Base-by-base conservation (phyloP, 2,888 invertebrate genomes). In the Subacronicta megacephala region DNA sequence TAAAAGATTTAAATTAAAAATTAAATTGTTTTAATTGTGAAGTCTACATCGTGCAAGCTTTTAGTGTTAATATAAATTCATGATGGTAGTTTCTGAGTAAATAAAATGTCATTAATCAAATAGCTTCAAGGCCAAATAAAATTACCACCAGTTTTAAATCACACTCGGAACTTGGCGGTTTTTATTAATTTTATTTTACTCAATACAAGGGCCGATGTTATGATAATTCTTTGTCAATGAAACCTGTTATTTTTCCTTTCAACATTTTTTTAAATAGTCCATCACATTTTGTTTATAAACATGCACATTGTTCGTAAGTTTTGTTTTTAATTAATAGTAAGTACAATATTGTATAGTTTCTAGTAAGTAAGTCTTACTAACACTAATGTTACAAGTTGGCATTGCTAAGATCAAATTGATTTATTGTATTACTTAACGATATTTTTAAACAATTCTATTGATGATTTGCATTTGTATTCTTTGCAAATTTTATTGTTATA, bases 221-320 rank as follows among this genome's bases (percentile, higher is more conserved):
- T 16, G 15, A 41, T 35, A 15, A 31, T 20, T 35, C 37, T 7
- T 37, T 33, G 7, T 43, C 4, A 36, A 3, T 41, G 49, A 50
- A 42, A 45, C 46, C 58, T 64, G 64, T 67, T 72, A 67, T 54
- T 50, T 69, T 62, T 67, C 56, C 51, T 52, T 7, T 62, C 61
- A 62, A 64, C 62, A 41, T 47, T 43, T 40, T n/a, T 75, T 72
- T 74, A 50, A 76, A 63, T 67, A 68, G 60, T 61, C 46, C 64
- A 67, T 74, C 60, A 65, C 77, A 70, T 74, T 72, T 67, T 66
- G 67, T 76, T 75, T 74, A 75, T 72, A 75, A 65, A 71, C 61
- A 71, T 74, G 77, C 82, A 81, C 75, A 56, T 75, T 74, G 63
- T 71, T 67, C 58, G 53, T 77, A 78, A 73, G 73, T 71, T 80